Base-by-base conservation (phyloP, 2,113 vertebrate species). In the Erythrolamprus reginae region DNA sequence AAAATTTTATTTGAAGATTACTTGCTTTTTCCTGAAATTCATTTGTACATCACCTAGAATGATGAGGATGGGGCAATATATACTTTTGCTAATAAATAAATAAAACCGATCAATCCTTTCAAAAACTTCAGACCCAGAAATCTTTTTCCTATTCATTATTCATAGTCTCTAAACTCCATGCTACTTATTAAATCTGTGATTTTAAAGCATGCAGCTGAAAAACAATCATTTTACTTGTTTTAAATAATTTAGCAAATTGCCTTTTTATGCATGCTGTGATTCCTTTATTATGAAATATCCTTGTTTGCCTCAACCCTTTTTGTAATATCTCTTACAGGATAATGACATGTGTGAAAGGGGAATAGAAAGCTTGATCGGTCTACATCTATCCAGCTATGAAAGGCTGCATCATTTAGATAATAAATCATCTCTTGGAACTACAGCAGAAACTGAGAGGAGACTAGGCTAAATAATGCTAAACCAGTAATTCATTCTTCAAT, bases 211-310 rank as follows among this genome's bases (percentile, higher is more conserved):
- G 77, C 82, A 88, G 56, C 86, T 88, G 50, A 53, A 33, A 33
- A 42, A 53, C 53, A 89, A 89, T 91, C 53, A 91, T 89, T 85
- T 89, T 55, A 61, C 53, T 85, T 53, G 38, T 53, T 89, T 70
- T 89, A 85, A 89, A 91, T 89, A 91, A 91, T 89, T 85, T 55
- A 91, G 56, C 26, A 52, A 55, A 56, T 8, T 58, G 38, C 12
- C 21, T 70, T 42, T 28, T 85, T 70, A 19, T 53, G 26, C 56
- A 53, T 85, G 56, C 83, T 85, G 82, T 47, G 38, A 70, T 85
- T 91, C 88, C 50, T 86, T 85, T 53, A 84, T 88, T 28, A 70
- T 61, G 19, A 91, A 58, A 52, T 9, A 53, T 77, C 83, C 42
- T n/a, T 77, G 56, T 77, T 21, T 47, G 50, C 24, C 28, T 82